Base-by-base conservation (phyloP, 1,140 invertebrate species). In the Drosophila melanica region DNA sequence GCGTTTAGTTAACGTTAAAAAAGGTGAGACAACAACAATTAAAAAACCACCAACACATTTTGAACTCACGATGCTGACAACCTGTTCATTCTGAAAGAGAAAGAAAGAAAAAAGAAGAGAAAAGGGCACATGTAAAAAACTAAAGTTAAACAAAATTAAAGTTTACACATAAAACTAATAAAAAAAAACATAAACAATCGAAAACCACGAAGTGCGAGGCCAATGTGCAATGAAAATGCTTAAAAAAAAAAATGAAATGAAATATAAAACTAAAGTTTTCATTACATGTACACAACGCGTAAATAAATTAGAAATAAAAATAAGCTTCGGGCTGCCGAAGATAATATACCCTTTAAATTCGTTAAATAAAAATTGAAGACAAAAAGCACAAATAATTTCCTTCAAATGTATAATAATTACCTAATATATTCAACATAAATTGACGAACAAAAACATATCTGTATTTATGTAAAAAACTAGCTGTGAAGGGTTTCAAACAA, bases 61-160 rank as follows among this genome's bases (percentile, higher is more conserved):
- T 65, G 64, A 81, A 91, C 90, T 91, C 90, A 91, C 90, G 70
- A 91, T 90, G 87, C 84, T 91, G 76, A 86, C 90, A 90, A 91
- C 90, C 90, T 90, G 59, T 79, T 90, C 90, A 84, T 90, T 91
- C 90, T 91, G 90, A 90, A 91, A 91, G 60, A 81, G 77, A 81
- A 79, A 85, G 70, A 86, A 35, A 35, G 33, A 86, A 84, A 76
- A 86, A 76, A 81, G 71, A 77, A 78, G 74, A 76, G 55, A 87
- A 73, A 75, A 78, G 68, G 75, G 77, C 73, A 82, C 77, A 80
- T 79, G 77, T 79, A 82, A 87, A 78, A 90, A 86, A 74, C 59
- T 60, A 81, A 75, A 68, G 74, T 51, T 57, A 51, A 65, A 82
- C 63, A 51, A 65, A 65, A 63, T 64, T 35, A 41, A 41, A 71